A percentile compares a stretch with the other conserved stretches of the same genome.
Evolutionary conservation across 2,888 invertebrate species (phyloP).

Genomic region (Candidula unifasciata): DNA sequence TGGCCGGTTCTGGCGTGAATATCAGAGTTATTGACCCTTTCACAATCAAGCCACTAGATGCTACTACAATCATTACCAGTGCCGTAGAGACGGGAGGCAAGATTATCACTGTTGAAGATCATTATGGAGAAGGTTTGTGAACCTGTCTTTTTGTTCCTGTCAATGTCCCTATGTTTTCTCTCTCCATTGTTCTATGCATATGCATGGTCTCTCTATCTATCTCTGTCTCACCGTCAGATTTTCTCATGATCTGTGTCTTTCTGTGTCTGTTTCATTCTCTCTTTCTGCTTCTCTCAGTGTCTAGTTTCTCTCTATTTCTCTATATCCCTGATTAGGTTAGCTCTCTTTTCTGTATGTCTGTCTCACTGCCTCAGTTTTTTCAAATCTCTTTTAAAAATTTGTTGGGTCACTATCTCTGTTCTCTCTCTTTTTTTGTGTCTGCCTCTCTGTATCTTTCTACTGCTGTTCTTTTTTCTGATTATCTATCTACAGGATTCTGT

Average conservation of each 20-base stretch:
- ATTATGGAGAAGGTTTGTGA: constrained; percentile 89
- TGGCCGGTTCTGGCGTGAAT: constrained; percentile 83
- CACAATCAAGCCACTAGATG: constrained; percentile 96
- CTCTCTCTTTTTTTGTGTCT: too few relatives aligned
- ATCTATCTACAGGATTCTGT: too few relatives aligned
- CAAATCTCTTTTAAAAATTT: too few relatives aligned
- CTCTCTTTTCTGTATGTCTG: too few relatives aligned
- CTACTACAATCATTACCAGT: constrained; percentile 85
- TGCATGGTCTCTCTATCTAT: neutral
- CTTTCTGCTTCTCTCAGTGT: too few relatives aligned
- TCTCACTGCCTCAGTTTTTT: too few relatives aligned
- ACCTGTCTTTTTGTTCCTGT: neutral
- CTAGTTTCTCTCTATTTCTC: too few relatives aligned
- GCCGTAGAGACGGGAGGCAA: constrained; percentile 88
- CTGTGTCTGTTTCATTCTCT: too few relatives aligned
- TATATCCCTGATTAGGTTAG: too few relatives aligned
- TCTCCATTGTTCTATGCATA: neutral
- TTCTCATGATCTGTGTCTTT: neutral
- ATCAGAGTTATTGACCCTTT: constrained; percentile 95
- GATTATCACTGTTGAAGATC: constrained; percentile 96
- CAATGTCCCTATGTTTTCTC: neutral
- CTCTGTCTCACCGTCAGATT: neutral
- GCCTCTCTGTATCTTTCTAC: too few relatives aligned
- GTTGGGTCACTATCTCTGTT: too few relatives aligned
- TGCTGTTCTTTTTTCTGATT: too few relatives aligned